Base-by-base conservation (phyloP, 2,888 invertebrate species). In the Parasteatoda lunata region DNA sequence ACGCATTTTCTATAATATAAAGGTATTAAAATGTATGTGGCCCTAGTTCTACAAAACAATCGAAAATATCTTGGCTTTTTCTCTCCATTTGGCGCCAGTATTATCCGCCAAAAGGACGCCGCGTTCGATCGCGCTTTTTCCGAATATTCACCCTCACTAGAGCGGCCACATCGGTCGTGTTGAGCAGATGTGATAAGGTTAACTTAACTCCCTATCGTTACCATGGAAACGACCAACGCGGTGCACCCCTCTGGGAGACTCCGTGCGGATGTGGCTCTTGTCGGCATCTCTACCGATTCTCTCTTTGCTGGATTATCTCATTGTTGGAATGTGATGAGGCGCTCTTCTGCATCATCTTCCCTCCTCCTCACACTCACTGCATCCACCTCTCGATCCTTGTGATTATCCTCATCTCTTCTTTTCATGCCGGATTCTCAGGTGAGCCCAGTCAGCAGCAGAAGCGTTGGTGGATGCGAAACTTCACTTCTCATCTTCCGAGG, bases 211-310 rank as follows among this genome's bases (percentile, higher is more conserved):
- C 59, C n/a, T 49, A 70, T 71, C 65, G 85, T 85, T 65, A 52
- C 75, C 85, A 86, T 86, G 85, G 85, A 59, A 54, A 86, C 85
- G 80, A 77, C 85, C 80, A 80, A 86, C 85, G 85, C 85, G 85
- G 79, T 76, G 79, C 78, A 78, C 84, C 77, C 70, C 79, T 78
- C 76, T 51, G 70, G 77, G 82, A 82, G 82, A 82, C 70, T 68
- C 81, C 81, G 73, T 79, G 71, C 70, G 79, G 71, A 77, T 77
- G 79, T 71, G 59, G 79, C 49, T 48, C 71, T 30, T 54, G 65
- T 79, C 71, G 79, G 79, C 79, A 79, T 79, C 71, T 47, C 75
- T 66, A 64, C 71, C 80, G 68, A 65, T 72, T 75, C 52, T 66
- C 48, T 80, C 69, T n/a, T 6, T 13, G 30, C 54, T 54, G 54